Percentiles rank a stretch among this genome's conserved stretches.
phyloP scores from a whole-genome alignment of 2,888 invertebrate genomes.

The Lycaena phlaeas region DNA sequence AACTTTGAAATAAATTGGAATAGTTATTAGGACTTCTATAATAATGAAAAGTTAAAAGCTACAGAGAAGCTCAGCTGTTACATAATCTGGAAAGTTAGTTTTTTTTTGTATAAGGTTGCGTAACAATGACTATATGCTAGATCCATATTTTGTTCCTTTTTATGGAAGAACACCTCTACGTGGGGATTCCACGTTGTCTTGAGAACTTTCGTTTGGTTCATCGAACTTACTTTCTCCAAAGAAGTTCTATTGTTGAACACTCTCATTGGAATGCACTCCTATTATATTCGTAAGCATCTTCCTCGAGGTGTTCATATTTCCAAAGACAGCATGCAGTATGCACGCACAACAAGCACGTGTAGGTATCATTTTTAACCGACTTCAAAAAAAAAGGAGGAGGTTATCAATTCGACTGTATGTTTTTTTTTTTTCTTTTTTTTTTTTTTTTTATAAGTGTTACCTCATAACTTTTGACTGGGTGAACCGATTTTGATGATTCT shows the following conservation, averaged over 20 bases:
- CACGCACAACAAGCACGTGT: slow-evolving; percentile 6
- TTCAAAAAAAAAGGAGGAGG: too few species aligned
- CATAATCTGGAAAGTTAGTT: slow-evolving; percentile 1
- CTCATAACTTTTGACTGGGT: too few species aligned
- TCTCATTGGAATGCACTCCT: slow-evolving; percentile 62
- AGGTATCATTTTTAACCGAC: too few species aligned
- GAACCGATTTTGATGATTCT: too few species aligned
- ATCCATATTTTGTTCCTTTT: not conserved
- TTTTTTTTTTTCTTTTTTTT: too few species aligned
- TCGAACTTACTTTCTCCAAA: slow-evolving; percentile 68
- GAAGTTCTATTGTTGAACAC: slow-evolving; percentile 46
- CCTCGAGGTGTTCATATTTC: slow-evolving; percentile 28
- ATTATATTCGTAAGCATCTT: slow-evolving; percentile 53
- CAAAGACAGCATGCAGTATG: slow-evolving; percentile 32
- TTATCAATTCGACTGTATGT: too few species aligned
- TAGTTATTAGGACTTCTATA: too few species aligned
- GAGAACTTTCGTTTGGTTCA: slow-evolving; percentile 68
- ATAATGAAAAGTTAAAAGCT: too few species aligned
- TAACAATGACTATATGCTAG: not conserved
- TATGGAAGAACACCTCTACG: slow-evolving; percentile 7
- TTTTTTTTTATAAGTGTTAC: too few species aligned
- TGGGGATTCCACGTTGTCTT: slow-evolving; percentile 20
- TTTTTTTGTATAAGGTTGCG: not conserved
- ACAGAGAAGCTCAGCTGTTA: too few species aligned
- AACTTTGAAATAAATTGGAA: too few species aligned